Evolutionary conservation across 2,888 invertebrate genomes (phyloP), one percentile per base, ranked within the genome.

Genomic region (Carcina quercana): DNA sequence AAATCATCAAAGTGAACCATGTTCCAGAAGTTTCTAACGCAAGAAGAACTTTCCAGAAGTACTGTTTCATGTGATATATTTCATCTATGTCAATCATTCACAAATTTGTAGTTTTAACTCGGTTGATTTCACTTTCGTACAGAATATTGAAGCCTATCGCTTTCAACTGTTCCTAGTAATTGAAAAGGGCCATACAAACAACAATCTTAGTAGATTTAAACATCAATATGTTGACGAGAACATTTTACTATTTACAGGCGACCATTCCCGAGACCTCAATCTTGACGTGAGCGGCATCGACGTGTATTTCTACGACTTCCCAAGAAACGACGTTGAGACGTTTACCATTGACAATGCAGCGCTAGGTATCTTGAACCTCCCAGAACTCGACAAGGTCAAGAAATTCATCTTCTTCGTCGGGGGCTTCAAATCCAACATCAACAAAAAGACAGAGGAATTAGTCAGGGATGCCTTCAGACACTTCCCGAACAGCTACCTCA

Each of bases 361-460:
- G 0, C 42, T 53, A 21, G 60, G 66, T 12, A 79, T 82, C 35
- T 60, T 75, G 2, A 39, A 50, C 2, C 42, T 65, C 1, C 32
- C 50, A 10, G 45, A 45, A 11, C 50, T 82, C 3, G 68, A 75
- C 36, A 69, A 65, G 45, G 47, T 43, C 6, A 70, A 54, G 19
- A 58, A 62, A 35, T 67, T 79, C 40, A 58, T 75, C 12, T 52
- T 80, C 47, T 80, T 74, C 38, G 71, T 80, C 2, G 68, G 64
- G 0, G 82, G 82, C 2, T 82, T 65, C 45, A 79, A 72, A 29
- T 75, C 82, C 0, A 50, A 69, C 20, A 80, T 83, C 22, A 56
- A 72, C 40, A 72, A 71, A 27, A 65, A 56, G 19, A 72, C 71
- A 1, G 78, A 72, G 35, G 58, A 71, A 34, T 58, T 58, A 15